Base-by-base conservation (phyloP, 35 echinoderm and acorn worm genomes). In the Strongylocentrotus purpuratus region DNA sequence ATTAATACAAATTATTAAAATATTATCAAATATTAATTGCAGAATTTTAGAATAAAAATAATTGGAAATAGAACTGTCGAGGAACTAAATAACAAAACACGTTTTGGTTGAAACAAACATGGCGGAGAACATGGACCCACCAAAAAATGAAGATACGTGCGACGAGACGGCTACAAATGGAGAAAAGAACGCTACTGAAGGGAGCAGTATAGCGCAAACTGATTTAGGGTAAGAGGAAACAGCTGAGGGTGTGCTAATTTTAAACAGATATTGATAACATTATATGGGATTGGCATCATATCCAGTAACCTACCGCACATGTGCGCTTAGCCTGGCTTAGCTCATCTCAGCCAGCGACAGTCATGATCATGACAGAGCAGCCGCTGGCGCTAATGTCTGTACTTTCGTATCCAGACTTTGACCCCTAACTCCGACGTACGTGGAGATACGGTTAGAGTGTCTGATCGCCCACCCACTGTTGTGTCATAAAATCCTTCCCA, bases 91-190 rank as follows among this genome's bases (percentile, higher is more conserved):
- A 31, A 18, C 33, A 33, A 86, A 31, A 86, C 33, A 20, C 9
- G 25, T 22, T 12, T 20, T 31, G 85, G 9, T 13, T 9, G 10
- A 86, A 33, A 89, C 9, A 0, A 93, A 93, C 48, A 93, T 93
- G 91, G 91, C 91, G 91, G 91, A 93, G 91, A 93, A 93, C 91
- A 93, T 58, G 91, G 91, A 93, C 32, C n/a, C 46, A 9, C 32
- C 2, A 14, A 46, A 12, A 10, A 58, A 10, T 33, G 31, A 33
- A 41, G n/a, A 89, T 45, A 31, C 18, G 5, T 33, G 15, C 33
- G 32, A 15, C 2, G 87, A 15, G 11, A 33, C 87, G 9, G 33
- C 20, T 17, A 46, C 31, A 89, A 89, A 89, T 46, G 45, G 14
- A 46, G 87, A 89, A 33, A 89, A 89, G 5, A 89, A 33, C 33